Base-by-base conservation (phyloP, 2,888 invertebrate species). In the Clanis bilineata region DNA sequence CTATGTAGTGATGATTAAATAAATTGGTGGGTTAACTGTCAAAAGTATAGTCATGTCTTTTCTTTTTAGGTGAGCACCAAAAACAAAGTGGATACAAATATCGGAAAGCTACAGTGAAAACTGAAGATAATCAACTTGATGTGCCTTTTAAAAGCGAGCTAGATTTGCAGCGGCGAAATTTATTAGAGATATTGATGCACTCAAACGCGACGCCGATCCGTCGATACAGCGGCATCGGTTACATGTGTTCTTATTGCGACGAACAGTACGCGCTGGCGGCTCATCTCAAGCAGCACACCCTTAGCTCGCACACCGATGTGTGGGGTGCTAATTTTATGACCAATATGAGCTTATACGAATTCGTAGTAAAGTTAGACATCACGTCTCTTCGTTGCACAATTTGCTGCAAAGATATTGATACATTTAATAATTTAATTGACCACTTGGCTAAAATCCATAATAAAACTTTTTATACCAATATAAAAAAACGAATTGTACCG, bases 151-250 rank as follows among this genome's bases (percentile, higher is more conserved):
- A 65, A 25, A 23, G n/a, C 22, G 71, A 74, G 60, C 66, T 76
- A 0, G 65, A 76, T 9, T 76, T 76, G 55, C 85, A 86, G 43
- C 77, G 77, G 7, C 72, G 76, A 21, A 88, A 88, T 59, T 74
- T 88, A 0, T 70, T 73, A 45, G 77, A 79, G 32, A 80, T 88
- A 59, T 62, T 88, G 3, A 62, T 72, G 2, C 69, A 77, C 59
- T 82, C 89, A 0, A 90, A 88, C 51, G 89, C 89, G 0, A 89
- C 89, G 0, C 89, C 89, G 0, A 85, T 89, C 4, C 75, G 80
- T 15, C 76, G 79, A 44, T 75, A 79, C 12, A 77, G 76, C 0
- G 82, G 84, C 0, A 76, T 79, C 0, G 85, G 84, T 0, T 89
- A 82, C 62, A 64, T 75, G 0, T 89, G 89, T 63, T 76, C 81